These are phyloP conservation scores for Decapterus maruadsi DNA, from an alignment of 2,797 vertebrate genomes.

Conservation along the genomic window DNA sequence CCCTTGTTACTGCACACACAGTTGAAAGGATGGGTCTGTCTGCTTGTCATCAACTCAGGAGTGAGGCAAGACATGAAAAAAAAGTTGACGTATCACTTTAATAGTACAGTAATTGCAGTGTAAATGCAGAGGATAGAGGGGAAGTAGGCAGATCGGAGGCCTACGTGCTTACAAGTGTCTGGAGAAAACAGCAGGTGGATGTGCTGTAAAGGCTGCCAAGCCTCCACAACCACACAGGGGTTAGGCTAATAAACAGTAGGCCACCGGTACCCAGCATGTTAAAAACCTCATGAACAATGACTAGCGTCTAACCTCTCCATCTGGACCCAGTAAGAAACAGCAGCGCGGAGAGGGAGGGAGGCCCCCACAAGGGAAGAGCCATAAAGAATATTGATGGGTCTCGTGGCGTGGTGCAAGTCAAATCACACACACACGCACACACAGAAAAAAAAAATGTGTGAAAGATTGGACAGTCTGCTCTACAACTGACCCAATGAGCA, in stretches of 20 bases:
- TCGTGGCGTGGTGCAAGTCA: constrained; percentile 25
- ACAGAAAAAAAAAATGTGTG: constrained; percentile 51
- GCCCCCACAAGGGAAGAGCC: constrained; percentile 37
- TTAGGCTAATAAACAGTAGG: constrained; percentile 79
- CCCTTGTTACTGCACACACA: too few species aligned
- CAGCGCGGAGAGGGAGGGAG: constrained; percentile 45
- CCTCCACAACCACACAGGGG: constrained; percentile 61
- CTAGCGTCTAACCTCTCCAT: constrained; percentile 73
- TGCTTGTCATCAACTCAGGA: too few species aligned
- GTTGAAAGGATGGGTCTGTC: too few species aligned
- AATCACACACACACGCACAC: constrained; percentile 47
- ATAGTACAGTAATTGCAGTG: constrained; percentile 53
- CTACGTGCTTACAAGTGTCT: constrained; percentile 50
- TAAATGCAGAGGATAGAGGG: constrained; percentile 43
- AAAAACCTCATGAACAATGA: constrained; percentile 79
- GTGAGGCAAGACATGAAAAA: too few species aligned
- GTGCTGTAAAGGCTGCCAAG: constrained; percentile 64
- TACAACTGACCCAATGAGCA: constrained; percentile 32
- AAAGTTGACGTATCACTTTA: too few species aligned
- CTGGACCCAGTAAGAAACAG: constrained; percentile 67
- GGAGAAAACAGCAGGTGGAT: constrained; percentile 70
- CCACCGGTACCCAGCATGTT: constrained; percentile 75
- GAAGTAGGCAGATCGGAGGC: constrained; percentile 33
- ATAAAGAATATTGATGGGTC: constrained; percentile 77
- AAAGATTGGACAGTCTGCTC: constrained; percentile 56